Conservation (phyloP, 2,113 vertebrate species). For the Puffinus mauretanicus region DNA sequence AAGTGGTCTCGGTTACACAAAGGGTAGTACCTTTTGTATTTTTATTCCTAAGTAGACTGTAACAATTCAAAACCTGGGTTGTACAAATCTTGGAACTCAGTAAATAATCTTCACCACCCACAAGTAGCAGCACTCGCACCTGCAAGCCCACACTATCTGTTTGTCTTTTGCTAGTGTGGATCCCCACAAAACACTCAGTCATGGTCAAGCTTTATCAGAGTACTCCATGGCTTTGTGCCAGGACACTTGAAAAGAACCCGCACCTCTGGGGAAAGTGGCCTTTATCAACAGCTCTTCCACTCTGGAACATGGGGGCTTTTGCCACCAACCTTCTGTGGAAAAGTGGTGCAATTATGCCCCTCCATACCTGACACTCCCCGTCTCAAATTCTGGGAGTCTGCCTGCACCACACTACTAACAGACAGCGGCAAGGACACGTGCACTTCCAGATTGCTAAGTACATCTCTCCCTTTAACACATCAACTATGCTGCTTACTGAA, state of each 20-base stretch:
- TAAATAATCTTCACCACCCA: background rate
- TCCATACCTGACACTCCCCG: accelerated
- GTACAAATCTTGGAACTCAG: background rate
- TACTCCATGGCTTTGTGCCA: background rate
- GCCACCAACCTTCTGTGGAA: background rate
- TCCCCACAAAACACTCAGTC: background rate
- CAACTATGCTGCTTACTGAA: background rate
- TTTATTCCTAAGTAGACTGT: background rate
- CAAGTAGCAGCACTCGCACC: background rate
- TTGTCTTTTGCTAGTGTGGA: background rate
- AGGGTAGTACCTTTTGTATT: background rate
- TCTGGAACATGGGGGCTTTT: background rate
- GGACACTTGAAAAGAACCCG: background rate
- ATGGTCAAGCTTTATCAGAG: background rate
- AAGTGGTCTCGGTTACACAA: background rate
- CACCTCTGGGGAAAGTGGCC: background rate
- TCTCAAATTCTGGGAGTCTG: background rate
- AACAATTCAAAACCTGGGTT: background rate
- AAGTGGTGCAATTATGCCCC: background rate
- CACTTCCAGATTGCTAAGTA: background rate
- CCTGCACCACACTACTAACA: background rate
- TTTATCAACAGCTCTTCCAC: background rate
- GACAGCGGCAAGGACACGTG: background rate
- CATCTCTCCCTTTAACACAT: background rate
- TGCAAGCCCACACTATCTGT: background rate